phyloP scores from a whole-genome alignment of 2,888 invertebrate genomes.

The Lasius platythorax region DNA sequence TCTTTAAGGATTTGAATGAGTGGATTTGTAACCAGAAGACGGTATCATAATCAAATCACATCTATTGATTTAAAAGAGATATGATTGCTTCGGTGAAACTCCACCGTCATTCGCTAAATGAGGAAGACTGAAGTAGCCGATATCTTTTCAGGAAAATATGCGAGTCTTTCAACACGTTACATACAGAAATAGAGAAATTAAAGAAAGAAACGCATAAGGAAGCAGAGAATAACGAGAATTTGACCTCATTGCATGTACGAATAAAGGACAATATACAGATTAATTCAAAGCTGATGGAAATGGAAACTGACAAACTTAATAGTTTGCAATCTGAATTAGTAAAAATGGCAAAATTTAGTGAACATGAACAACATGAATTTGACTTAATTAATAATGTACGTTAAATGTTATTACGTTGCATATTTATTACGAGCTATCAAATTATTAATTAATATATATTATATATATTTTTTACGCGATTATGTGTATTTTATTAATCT shows the following conservation, averaged over 20 bases:
- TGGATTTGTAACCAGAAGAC: not conserved
- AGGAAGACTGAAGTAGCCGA: not conserved
- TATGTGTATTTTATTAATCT: not conserved
- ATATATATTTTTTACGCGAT: not conserved
- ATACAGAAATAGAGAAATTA: conserved; percentile 89
- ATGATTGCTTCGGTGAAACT: not conserved
- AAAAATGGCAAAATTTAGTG: conserved; percentile 88
- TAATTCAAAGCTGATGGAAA: conserved; percentile 83
- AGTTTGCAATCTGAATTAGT: conserved; percentile 87
- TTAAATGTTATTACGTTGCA: conserved; percentile 8
- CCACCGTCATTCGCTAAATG: not conserved
- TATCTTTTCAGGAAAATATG: conserved; percentile 87
- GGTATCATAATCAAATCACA: not conserved
- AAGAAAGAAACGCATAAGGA: conserved; percentile 90
- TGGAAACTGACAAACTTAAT: conserved; percentile 87
- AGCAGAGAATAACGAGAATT: conserved; percentile 89
- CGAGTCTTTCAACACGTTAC: conserved; percentile 87
- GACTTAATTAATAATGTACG: conserved; percentile 82
- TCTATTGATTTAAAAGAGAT: not conserved
- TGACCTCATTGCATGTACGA: conserved; percentile 88
- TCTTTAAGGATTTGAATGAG: conserved; percentile 35
- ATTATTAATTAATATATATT: not conserved
- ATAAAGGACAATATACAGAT: conserved; percentile 87
- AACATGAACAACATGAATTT: conserved; percentile 89
- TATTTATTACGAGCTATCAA: not conserved